phyloP scores from a whole-genome alignment of 2,888 invertebrate genomes.

The Agrilus biguttatus region DNA sequence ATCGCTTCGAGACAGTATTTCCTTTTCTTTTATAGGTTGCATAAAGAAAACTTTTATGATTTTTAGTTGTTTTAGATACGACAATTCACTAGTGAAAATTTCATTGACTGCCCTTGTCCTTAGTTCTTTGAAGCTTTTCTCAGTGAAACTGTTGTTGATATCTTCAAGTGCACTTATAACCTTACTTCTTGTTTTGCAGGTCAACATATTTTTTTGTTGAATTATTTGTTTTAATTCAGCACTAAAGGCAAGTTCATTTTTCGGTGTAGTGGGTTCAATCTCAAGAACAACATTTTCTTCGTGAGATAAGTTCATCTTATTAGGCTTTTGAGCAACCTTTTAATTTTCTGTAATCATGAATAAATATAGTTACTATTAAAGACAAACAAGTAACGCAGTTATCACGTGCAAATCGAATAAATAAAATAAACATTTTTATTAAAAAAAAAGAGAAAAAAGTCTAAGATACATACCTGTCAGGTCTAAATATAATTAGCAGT shows the following conservation, averaged over 20 bases:
- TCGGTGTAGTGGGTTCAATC: constrained; percentile 41
- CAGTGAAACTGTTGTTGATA: constrained; percentile 16
- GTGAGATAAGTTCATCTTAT: too few relatives aligned
- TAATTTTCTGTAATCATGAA: too few relatives aligned
- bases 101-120: constrained; percentile 46
- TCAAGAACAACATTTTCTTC: too few relatives aligned
- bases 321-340: too few relatives aligned
- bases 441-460: too few relatives aligned
- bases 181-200: constrained; percentile 43
- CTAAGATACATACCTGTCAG: too few relatives aligned
- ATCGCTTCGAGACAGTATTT: constrained; percentile 34
- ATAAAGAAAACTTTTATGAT: constrained; percentile 48
- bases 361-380: too few relatives aligned
- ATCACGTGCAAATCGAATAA: too few relatives aligned
- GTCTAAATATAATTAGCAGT: too few relatives aligned
- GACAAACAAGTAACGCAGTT: too few relatives aligned
- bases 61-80: constrained; percentile 53
- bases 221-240: constrained; percentile 45
- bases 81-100: constrained; percentile 53
- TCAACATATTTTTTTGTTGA: constrained; percentile 45
- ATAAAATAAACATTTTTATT: too few relatives aligned
- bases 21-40: constrained; percentile 38
- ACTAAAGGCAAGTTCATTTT: constrained; percentile 35
- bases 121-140: constrained; percentile 25
- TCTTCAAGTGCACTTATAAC: constrained; percentile 44